Evolutionary conservation across 2,797 vertebrate species (phyloP).

Genomic region (Gobionotothen gibberifrons): DNA sequence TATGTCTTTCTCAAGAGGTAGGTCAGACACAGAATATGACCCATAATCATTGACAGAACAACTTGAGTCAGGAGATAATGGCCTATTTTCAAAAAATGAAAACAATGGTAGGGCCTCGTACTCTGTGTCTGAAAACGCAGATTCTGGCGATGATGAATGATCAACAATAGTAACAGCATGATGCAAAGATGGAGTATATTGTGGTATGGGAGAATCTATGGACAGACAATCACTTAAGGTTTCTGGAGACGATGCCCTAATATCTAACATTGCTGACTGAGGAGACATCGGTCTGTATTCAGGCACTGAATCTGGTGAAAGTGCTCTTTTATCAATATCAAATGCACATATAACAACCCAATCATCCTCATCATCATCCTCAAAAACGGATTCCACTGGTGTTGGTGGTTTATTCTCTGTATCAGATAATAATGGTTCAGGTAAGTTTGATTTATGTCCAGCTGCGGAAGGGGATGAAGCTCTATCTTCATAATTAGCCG

Average conservation of each 20-base stretch:
- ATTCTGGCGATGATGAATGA: constrained; percentile 61
- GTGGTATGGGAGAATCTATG: constrained; percentile 53
- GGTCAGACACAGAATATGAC: constrained; percentile 12
- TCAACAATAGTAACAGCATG: constrained; percentile 18
- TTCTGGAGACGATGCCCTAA: constrained; percentile 33
- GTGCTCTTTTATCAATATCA: constrained; percentile 39
- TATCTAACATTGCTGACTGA: constrained; percentile 13
- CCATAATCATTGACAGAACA: constrained; percentile 14
- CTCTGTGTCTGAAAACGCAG: constrained; percentile 49
- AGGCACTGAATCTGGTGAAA: constrained; percentile 29
- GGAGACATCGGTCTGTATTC: constrained; percentile 33
- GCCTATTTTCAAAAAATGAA: constrained; percentile 36
- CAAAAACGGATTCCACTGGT: constrained; percentile 10
- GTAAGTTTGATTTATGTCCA: constrained; percentile 13
- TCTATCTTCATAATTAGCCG: constrained; percentile 33
- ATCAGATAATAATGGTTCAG: constrained; percentile 9
- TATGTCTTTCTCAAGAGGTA: background rate
- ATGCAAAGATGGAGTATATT: constrained; percentile 22
- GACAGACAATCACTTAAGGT: constrained; percentile 34
- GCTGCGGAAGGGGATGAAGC: constrained; percentile 47
- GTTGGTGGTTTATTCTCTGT: constrained; percentile 32
- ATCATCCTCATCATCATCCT: constrained; percentile 20
- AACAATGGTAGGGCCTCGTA: constrained; percentile 25
- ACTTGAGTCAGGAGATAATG: constrained; percentile 39
- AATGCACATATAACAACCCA: constrained; percentile 50